Conservation (phyloP, 2,113 vertebrate genomes). For the Athene noctua region DNA sequence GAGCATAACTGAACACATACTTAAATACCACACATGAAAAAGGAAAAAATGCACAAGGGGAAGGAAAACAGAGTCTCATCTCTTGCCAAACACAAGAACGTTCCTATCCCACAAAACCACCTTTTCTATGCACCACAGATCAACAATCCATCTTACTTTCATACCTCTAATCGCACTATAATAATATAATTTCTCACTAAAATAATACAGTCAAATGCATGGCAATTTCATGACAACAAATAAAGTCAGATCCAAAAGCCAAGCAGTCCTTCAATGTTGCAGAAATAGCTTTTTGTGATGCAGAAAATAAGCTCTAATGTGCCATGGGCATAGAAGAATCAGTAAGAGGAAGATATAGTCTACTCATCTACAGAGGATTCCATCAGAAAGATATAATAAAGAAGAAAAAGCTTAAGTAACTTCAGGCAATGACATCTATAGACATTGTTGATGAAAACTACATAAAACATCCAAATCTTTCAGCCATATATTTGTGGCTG, state of each 20-base stretch:
- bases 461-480: neutral
- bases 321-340: conserved; percentile 45
- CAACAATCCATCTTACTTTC: neutral
- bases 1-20: neutral
- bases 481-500: neutral
- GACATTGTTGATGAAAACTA: neutral
- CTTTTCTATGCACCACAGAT: neutral
- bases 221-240: conserved; percentile 23
- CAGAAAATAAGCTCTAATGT: conserved; percentile 18
- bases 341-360: neutral
- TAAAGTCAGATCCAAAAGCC: conserved; percentile 4
- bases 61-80: neutral
- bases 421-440: conserved; percentile 46
- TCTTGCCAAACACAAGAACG: neutral
- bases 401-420: conserved; percentile 51
- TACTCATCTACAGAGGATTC: conserved; percentile 38
- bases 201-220: neutral
- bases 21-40: neutral
- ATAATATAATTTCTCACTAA: neutral
- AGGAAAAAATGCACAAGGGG: neutral
- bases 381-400: conserved; percentile 38
- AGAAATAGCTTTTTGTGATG: conserved; percentile 34
- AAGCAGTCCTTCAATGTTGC: neutral
- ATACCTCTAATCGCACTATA: neutral
- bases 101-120: neutral